Evolutionary conservation across 2,113 vertebrate species (phyloP).

Genomic region (Harpagus bidentatus): DNA sequence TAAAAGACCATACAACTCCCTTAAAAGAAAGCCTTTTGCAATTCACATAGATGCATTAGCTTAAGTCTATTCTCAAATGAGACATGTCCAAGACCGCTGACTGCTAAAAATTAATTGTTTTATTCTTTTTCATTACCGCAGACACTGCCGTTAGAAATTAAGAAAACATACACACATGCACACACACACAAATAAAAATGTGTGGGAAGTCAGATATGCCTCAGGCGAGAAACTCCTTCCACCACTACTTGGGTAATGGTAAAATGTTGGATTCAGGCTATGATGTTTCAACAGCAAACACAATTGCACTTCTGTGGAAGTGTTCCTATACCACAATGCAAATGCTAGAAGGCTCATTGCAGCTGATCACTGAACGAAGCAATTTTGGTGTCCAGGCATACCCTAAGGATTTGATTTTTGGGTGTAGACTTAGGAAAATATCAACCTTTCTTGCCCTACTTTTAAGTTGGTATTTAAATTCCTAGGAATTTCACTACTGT

Average conservation of each 20-base stretch:
- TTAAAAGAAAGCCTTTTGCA: not conserved
- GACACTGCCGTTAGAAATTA: constrained; percentile 7
- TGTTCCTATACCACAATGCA: not conserved
- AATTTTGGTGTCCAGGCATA: not conserved
- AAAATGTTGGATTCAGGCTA: not conserved
- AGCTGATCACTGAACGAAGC: not conserved
- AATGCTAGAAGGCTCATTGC: not conserved
- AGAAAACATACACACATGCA: not conserved
- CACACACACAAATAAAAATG: not conserved
- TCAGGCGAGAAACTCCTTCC: not conserved
- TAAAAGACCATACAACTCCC: constrained; percentile 4
- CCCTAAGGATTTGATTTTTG: not conserved
- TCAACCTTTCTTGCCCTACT: not conserved
- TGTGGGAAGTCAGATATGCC: not conserved
- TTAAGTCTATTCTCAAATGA: not conserved
- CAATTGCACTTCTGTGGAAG: not conserved
- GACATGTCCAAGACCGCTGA: not conserved
- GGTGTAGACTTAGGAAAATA: not conserved
- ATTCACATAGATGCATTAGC: not conserved
- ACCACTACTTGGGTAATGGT: not conserved
- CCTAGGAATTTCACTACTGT: not conserved
- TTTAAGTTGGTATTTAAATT: not conserved
- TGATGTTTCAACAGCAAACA: not conserved
- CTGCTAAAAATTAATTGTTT: not conserved
- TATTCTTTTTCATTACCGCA: not conserved